phyloP scores from a whole-genome alignment of 2,888 invertebrate species.

The Macaria liturata region DNA sequence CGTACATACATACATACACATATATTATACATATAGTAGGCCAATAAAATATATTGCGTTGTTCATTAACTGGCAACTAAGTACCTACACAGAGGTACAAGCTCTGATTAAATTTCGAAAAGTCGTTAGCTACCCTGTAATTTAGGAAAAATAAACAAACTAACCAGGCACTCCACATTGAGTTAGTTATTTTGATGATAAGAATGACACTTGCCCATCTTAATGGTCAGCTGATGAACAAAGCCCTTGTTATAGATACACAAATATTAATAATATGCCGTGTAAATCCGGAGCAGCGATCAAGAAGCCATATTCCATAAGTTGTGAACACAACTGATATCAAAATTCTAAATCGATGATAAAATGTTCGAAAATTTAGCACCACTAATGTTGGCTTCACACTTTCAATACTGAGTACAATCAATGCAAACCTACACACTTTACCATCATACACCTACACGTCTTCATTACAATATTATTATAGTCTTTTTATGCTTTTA shows the following conservation, averaged over 20 bases:
- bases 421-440: conserved; percentile 8
- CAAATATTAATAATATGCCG: background rate
- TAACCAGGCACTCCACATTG: too few species aligned
- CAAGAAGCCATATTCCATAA: conserved; percentile 60
- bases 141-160: too few species aligned
- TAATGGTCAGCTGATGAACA: too few species aligned
- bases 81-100: too few species aligned
- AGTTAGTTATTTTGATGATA: too few species aligned
- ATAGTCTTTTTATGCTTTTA: conserved; percentile 25
- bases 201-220: too few species aligned
- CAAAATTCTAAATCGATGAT: conserved; percentile 73
- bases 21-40: conserved; percentile 40
- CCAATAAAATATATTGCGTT: conserved; percentile 32
- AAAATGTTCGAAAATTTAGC: conserved; percentile 81
- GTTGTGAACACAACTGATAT: conserved; percentile 60
- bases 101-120: too few species aligned
- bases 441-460: too few species aligned
- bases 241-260: too few species aligned
- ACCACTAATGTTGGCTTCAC: conserved; percentile 76
- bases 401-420: conserved; percentile 47
- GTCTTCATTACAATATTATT: conserved; percentile 23
- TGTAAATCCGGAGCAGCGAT: conserved; percentile 37
- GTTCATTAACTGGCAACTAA: too few species aligned
- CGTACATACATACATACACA: conserved; percentile 22
- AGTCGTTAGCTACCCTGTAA: too few species aligned